phyloP scores from a whole-genome alignment of 2,113 vertebrate genomes.

The Crotalus helleri region DNA sequence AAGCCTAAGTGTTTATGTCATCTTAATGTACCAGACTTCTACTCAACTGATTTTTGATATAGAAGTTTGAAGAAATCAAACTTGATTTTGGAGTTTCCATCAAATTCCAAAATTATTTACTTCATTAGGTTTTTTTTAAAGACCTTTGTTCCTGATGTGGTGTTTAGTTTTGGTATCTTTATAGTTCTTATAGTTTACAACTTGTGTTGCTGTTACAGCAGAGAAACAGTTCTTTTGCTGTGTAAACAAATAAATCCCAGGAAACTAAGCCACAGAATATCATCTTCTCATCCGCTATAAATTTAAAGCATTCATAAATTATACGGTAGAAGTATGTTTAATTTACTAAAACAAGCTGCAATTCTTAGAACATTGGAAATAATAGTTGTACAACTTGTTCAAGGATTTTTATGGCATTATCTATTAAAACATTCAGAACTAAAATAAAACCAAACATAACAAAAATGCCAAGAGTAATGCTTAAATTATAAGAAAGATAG shows the following conservation, averaged over 20 bases:
- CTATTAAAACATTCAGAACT: conserved; percentile 6
- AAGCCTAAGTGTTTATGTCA: background rate
- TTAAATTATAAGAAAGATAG: background rate
- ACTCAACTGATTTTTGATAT: background rate
- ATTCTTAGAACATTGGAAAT: background rate
- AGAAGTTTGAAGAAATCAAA: background rate
- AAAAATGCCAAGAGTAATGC: conserved; percentile 18
- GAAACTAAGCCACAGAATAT: conserved; percentile 24
- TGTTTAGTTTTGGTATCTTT: conserved; percentile 16
- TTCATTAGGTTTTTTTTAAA: background rate
- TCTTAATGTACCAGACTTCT: background rate
- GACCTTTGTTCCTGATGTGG: conserved; percentile 6
- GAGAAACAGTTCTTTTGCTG: conserved; percentile 18
- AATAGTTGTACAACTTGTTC: background rate
- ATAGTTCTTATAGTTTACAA: conserved; percentile 23
- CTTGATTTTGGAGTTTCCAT: background rate
- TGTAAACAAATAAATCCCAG: background rate
- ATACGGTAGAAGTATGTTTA: background rate
- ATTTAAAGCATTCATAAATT: background rate
- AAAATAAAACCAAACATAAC: background rate
- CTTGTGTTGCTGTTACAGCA: background rate
- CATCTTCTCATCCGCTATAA: background rate
- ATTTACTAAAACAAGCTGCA: conserved; percentile 14
- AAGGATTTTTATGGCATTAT: background rate
- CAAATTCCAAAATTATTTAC: background rate